These are phyloP conservation scores for Eumacrocentrus americanus DNA, from an alignment of 2,888 invertebrate species.

Conservation along the genomic window DNA sequence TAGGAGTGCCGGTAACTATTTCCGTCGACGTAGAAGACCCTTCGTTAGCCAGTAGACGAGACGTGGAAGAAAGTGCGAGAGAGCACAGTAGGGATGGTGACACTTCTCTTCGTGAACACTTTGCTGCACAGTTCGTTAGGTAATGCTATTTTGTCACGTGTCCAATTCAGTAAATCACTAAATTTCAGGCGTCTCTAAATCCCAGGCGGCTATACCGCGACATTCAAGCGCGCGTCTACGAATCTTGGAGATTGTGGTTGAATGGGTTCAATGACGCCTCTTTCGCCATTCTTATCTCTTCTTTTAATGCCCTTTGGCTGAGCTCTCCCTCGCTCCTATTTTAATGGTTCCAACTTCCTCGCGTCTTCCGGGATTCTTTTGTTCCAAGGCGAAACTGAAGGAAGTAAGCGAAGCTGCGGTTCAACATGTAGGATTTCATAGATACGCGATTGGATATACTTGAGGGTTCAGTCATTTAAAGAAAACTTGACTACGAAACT, in stretches of 20 bases:
- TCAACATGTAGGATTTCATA: no score
- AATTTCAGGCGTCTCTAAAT: conserved; percentile 22
- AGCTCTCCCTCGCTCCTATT: not conserved
- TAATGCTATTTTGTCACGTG: conserved; percentile 50
- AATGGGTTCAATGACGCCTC: conserved; percentile 11
- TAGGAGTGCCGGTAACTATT: conserved; percentile 36
- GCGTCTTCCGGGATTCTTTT: no score
- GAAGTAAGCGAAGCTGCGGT: not conserved
- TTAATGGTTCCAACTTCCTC: not conserved
- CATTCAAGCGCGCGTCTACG: not conserved
- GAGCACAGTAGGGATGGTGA: conserved; percentile 11
- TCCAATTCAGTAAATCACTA: conserved; percentile 34
- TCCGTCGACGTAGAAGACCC: conserved; percentile 41
- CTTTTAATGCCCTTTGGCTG: not conserved
- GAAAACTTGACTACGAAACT: no score
- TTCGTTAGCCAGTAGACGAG: conserved; percentile 39
- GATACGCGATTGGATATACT: no score
- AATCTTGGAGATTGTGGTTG: not conserved
- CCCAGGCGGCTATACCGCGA: not conserved
- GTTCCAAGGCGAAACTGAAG: not conserved
- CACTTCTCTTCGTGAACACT: conserved; percentile 17
- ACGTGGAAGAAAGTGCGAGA: conserved; percentile 10
- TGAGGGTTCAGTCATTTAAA: not conserved
- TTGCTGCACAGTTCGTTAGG: conserved; percentile 51
- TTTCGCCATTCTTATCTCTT: not conserved